A percentile compares a stretch with the other conserved stretches of the same genome.
Evolutionary conservation across 2,888 invertebrate species (phyloP).

Genomic region (Clistopyga incitator): DNA sequence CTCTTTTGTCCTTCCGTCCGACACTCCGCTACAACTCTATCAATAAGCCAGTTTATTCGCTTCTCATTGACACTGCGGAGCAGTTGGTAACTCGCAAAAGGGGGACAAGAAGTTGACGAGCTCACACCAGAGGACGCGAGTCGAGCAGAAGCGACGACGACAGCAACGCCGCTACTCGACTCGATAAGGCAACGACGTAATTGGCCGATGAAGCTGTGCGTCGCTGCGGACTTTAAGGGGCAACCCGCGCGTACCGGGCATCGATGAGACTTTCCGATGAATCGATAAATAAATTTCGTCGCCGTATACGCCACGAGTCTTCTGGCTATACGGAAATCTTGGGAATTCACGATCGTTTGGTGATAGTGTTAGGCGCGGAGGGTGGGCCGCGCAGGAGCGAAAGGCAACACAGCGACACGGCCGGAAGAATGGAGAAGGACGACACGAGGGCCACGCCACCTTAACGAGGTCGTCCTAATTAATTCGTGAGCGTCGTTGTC

Average conservation of each 20-base stretch:
- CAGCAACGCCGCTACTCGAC: not conserved
- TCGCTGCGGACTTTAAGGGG: not conserved
- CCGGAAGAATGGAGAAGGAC: slow-evolving; percentile 16
- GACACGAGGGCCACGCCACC: slow-evolving; percentile 31
- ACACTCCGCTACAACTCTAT: slow-evolving; percentile 50
- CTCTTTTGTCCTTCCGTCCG: not conserved
- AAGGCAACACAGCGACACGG: slow-evolving; percentile 27
- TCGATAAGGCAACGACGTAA: slow-evolving; percentile 63
- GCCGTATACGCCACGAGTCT: slow-evolving; percentile 37
- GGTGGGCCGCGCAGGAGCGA: slow-evolving; percentile 11
- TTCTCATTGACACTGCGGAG: slow-evolving; percentile 60
- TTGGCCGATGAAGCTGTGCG: slow-evolving; percentile 61
- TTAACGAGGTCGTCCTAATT: slow-evolving; percentile 71
- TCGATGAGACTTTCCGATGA: slow-evolving; percentile 45
- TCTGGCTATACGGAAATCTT: slow-evolving; percentile 60
- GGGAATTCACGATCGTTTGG: slow-evolving; percentile 66
- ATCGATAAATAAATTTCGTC: slow-evolving; percentile 70
- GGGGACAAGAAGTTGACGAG: slow-evolving; percentile 66
- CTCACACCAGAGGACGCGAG: slow-evolving; percentile 61
- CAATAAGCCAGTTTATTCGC: slow-evolving; percentile 45
- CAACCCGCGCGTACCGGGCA: slow-evolving; percentile 29
- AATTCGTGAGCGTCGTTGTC: slow-evolving; percentile 67
- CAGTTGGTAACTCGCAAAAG: slow-evolving; percentile 56
- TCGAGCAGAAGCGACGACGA: slow-evolving; percentile 27
- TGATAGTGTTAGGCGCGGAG: slow-evolving; percentile 55